Evolutionary conservation across 64 coral and sea anemone genomes (phyloP).

Genomic region (Dendronephthya gigantea): DNA sequence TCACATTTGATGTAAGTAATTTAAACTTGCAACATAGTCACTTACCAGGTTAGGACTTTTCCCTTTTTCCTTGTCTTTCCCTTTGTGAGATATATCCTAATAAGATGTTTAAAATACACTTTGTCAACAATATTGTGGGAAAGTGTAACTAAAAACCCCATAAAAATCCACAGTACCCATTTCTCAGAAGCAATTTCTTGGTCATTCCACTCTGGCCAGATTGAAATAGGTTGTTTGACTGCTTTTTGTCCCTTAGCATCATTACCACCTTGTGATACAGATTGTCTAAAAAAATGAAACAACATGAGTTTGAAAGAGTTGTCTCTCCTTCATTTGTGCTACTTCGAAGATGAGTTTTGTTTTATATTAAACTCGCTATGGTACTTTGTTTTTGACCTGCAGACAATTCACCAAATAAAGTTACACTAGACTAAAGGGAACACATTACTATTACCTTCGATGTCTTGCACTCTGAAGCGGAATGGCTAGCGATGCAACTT

Average conservation of each 20-base stretch:
- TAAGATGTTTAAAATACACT: background rate
- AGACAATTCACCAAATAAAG: too few relatives aligned
- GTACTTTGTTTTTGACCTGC: too few relatives aligned
- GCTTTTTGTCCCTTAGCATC: constrained; percentile 62
- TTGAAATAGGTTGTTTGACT: constrained; percentile 60
- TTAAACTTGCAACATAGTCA: background rate
- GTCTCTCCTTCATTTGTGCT: too few relatives aligned
- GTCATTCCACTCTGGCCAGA: constrained; percentile 98
- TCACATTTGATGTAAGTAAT: too few relatives aligned
- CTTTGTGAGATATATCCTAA: constrained; percentile 74
- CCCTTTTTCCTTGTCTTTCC: constrained; percentile 95
- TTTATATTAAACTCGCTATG: too few relatives aligned
- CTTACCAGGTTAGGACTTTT: constrained; percentile 95
- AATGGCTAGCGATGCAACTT: background rate
- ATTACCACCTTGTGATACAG: constrained; percentile 60
- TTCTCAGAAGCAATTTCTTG: constrained; percentile 64
- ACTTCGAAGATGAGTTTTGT: too few relatives aligned
- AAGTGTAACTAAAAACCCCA: too few relatives aligned
- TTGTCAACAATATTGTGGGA: too few relatives aligned
- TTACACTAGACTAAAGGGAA: background rate
- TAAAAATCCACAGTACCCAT: constrained; percentile 18
- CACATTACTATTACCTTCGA: background rate
- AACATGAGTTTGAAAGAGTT: background rate
- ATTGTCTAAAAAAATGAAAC: constrained; percentile 49
- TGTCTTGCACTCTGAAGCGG: background rate